Percentiles rank a stretch among this genome's conserved stretches.
phyloP scores from a whole-genome alignment of 2,888 invertebrate species.

The Nysson spinosus region DNA sequence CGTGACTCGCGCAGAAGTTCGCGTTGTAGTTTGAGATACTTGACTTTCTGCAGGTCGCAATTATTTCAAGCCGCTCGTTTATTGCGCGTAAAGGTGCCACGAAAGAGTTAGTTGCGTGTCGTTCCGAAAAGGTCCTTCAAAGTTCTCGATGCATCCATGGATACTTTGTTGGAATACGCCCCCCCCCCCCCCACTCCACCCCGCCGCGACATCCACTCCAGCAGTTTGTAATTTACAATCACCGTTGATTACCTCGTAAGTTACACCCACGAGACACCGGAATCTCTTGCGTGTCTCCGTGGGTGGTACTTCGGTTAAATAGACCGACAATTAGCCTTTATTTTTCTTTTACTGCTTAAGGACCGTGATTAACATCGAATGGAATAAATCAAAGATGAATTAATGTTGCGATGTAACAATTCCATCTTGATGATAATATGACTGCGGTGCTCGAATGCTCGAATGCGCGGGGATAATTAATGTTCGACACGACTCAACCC shows the following conservation, averaged over 20 bases:
- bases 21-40: not conserved
- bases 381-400: not conserved
- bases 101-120: not conserved
- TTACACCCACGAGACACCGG: conserved; percentile 61
- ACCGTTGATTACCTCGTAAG: conserved; percentile 64
- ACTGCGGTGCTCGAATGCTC: no score
- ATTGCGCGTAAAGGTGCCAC: conserved; percentile 20
- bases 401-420: no score
- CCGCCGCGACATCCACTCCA: no score
- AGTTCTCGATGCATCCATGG: conserved; percentile 5
- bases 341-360: conserved; percentile 22
- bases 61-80: conserved; percentile 17
- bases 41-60: not conserved
- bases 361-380: not conserved
- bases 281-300: conserved; percentile 30
- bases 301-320: conserved; percentile 44
- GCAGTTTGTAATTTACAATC: conserved; percentile 56
- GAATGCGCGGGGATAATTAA: no score
- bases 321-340: conserved; percentile 42
- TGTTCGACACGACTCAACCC: no score
- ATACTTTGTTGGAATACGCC: no score
- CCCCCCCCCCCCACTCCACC: no score
- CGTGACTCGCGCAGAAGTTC: not conserved
- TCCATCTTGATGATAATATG: no score
- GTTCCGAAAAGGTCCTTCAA: conserved; percentile 1